Evolutionary conservation across 2,797 vertebrate genomes (phyloP), one percentile per base, ranked within the genome.

Genomic region (Alectoris magna): DNA sequence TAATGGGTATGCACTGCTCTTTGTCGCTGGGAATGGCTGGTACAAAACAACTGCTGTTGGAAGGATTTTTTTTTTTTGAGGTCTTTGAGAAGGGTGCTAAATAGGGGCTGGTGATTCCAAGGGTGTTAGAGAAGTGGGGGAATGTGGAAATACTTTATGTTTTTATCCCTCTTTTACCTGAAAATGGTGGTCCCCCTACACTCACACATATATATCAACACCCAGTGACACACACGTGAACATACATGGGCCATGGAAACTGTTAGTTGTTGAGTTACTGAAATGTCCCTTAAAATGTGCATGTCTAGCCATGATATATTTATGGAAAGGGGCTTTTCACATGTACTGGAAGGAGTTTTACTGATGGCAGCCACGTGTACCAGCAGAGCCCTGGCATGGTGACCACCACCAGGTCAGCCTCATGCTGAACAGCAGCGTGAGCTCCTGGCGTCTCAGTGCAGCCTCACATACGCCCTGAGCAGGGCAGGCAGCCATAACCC

Each of bases 271-370:
- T 63, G 62, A 76, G 38, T 53, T 68, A 17, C 62, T 60, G 38
- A 36, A 27, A 1, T 11, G 15, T 58, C 24, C 55, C 56, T 72
- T 46, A 36, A 78, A 69, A 53, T 16, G 8, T 64, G 10, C 4
- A 0, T 11, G 4, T 68, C 13, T 46, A 68, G 48, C 36, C 38
- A 29, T 59, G n/a, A 11, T 0, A 0, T 41, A 11, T 67, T 79
- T 73, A 23, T 38, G 31, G 51, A 46, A 41, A 66, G 43, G 22
- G 29, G 17, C 31, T 72, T 59, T n/a, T 10, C 3, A 5, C 34
- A 0, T 6, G 4, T 71, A 51, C 14, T 43, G 36, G 60, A 62
- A 72, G 43, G 55, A 44, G 31, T 17, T 39, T n/a, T 68, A 46
- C 26, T 29, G 27, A 36, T 43, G 68, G 34, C 46, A 67, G 39